These are phyloP conservation scores for Colaptes auratus DNA, from an alignment of 2,113 vertebrate genomes.

Conservation along the genomic window DNA sequence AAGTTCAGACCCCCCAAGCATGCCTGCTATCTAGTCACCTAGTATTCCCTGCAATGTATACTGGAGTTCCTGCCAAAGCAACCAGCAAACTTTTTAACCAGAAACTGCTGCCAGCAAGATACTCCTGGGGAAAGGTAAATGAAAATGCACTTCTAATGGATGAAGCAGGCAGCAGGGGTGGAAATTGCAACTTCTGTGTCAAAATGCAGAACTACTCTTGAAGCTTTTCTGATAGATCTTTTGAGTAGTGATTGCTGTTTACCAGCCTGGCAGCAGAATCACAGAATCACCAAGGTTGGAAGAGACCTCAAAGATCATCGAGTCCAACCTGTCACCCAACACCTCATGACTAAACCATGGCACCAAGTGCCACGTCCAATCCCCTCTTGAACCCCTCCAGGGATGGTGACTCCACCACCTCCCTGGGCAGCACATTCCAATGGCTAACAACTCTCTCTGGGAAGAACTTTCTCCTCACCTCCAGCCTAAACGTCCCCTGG, in stretches of 20 bases:
- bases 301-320: too few species aligned
- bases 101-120: conserved; percentile 83
- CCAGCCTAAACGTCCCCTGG: too few species aligned
- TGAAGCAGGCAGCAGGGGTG: not conserved
- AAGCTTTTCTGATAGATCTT: not conserved
- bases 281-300: too few species aligned
- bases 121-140: conserved; percentile 84
- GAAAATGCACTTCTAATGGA: not conserved
- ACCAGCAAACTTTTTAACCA: conserved; percentile 84
- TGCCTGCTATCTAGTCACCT: conserved; percentile 84
- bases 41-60: conserved; percentile 80
- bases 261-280: not conserved
- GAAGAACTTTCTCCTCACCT: too few species aligned
- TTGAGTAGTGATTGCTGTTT: not conserved
- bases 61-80: conserved; percentile 76
- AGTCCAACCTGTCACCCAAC: too few species aligned
- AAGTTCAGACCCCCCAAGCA: conserved; percentile 84
- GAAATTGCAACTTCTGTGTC: not conserved
- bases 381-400: too few species aligned
- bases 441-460: too few species aligned
- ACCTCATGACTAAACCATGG: too few species aligned
- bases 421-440: too few species aligned
- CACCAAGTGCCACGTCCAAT: too few species aligned
- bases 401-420: too few species aligned
- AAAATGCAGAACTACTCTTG: not conserved